Conservation (phyloP, 2,888 invertebrate species). For the Himalopsyche kuldschensis region DNA sequence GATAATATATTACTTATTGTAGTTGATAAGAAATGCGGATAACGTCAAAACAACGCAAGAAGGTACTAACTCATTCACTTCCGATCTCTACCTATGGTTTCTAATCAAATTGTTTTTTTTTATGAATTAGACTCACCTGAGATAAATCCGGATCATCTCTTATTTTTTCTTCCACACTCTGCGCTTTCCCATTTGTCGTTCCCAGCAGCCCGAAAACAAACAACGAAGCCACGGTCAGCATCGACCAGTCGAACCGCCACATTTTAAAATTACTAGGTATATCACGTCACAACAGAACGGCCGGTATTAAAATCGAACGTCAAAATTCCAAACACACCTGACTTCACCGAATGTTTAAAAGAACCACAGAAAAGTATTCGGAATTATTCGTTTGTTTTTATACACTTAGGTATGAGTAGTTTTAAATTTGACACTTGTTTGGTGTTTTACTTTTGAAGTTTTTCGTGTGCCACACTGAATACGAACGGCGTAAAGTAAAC, state of each 20-base stretch:
- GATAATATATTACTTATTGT: too few species aligned
- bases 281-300: conserved; percentile 1
- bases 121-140: conserved; percentile 25
- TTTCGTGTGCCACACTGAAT: neutral
- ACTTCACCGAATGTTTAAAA: neutral
- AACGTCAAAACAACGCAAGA: too few species aligned
- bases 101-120: too few species aligned
- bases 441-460: neutral
- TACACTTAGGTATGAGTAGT: neutral
- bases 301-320: conserved; percentile 5
- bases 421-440: neutral
- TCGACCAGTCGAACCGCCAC: conserved; percentile 23
- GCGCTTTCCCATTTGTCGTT: conserved; percentile 11
- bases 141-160: conserved; percentile 38
- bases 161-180: conserved; percentile 33
- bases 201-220: conserved; percentile 19
- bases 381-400: neutral
- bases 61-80: too few species aligned
- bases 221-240: conserved; percentile 10
- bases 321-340: conserved; percentile 19
- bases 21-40: too few species aligned
- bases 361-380: neutral
- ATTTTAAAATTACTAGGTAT: conserved; percentile 5
- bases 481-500: neutral
- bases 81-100: too few species aligned